Conservation (phyloP, 2,113 vertebrate species). For the Gymnarchus niloticus region DNA sequence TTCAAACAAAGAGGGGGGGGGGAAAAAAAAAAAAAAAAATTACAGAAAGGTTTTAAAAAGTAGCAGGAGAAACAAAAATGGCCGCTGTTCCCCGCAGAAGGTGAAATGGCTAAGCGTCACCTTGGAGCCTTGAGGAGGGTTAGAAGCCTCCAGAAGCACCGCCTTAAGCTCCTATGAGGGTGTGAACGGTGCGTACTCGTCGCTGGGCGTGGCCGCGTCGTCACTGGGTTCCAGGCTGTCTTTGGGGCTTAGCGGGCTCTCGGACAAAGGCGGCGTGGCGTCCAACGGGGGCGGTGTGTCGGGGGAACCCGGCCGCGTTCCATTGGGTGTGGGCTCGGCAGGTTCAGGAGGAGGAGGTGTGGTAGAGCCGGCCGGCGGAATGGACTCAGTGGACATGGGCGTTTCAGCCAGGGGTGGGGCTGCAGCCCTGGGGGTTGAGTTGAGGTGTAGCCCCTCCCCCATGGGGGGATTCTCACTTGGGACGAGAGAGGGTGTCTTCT, state of each 20-base stretch:
- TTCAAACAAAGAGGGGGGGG: constrained; percentile 34
- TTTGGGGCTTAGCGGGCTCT: constrained; percentile 64
- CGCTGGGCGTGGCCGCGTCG: constrained; percentile 59
- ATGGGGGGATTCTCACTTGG: constrained; percentile 51
- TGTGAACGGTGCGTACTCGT: constrained; percentile 56
- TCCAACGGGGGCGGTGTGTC: constrained; percentile 46
- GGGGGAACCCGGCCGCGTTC: constrained; percentile 48
- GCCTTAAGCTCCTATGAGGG: constrained; percentile 47
- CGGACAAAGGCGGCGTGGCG: constrained; percentile 53
- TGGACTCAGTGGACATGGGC: constrained; percentile 19
- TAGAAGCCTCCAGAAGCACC: constrained; percentile 16
- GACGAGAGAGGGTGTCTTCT: constrained; percentile 67
- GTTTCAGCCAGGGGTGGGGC: constrained; percentile 45
- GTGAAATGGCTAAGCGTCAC: constrained; percentile 17
- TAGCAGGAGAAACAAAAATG: constrained; percentile 14
- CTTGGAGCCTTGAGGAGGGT: constrained; percentile 22
- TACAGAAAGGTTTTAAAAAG: constrained; percentile 23
- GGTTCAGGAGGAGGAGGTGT: background rate
- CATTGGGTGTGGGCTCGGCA: constrained; percentile 46
- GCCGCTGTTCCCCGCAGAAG: constrained; percentile 1
- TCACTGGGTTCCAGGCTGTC: constrained; percentile 67
- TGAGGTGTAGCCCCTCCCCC: constrained; percentile 46
- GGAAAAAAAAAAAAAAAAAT: constrained; percentile 31
- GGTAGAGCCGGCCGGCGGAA: constrained; percentile 7
- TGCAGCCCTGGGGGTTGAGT: constrained; percentile 38